These are phyloP conservation scores for Leptopterna dolabrata DNA, from an alignment of 2,888 invertebrate species.

Conservation along the genomic window DNA sequence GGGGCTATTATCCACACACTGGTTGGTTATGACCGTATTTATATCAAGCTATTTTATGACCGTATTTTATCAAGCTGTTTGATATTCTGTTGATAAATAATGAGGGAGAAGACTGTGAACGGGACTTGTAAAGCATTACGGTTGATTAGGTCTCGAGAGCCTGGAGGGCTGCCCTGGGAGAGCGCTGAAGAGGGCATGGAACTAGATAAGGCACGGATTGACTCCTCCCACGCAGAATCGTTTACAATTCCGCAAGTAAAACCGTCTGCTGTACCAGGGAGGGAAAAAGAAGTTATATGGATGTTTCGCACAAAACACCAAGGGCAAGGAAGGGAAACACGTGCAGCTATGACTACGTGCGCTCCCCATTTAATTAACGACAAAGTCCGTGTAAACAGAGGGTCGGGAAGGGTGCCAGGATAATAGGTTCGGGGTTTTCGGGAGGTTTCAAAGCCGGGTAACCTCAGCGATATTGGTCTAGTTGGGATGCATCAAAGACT, in stretches of 20 bases:
- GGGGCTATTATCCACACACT: too few species aligned
- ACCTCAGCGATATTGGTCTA: neutral
- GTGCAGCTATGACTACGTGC: conserved; percentile 7
- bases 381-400: conserved; percentile 3
- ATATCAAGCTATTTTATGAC: too few species aligned
- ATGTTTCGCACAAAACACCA: neutral
- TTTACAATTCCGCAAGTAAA: neutral
- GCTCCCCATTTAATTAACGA: conserved; percentile 7
- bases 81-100: neutral
- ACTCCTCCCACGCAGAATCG: neutral
- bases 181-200: neutral
- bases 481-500: neutral
- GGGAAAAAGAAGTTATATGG: neutral
- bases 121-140: neutral
- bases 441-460: neutral
- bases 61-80: too few species aligned
- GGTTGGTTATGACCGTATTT: too few species aligned
- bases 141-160: neutral
- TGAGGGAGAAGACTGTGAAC: neutral
- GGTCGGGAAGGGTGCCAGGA: neutral
- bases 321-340: neutral
- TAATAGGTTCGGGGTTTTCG: conserved; percentile 1
- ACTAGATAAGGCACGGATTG: conserved; percentile 33
- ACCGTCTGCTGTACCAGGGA: neutral
- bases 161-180: neutral